phyloP scores from a whole-genome alignment of 2,797 vertebrate species.

The Pseudochaenichthys georgianus region DNA sequence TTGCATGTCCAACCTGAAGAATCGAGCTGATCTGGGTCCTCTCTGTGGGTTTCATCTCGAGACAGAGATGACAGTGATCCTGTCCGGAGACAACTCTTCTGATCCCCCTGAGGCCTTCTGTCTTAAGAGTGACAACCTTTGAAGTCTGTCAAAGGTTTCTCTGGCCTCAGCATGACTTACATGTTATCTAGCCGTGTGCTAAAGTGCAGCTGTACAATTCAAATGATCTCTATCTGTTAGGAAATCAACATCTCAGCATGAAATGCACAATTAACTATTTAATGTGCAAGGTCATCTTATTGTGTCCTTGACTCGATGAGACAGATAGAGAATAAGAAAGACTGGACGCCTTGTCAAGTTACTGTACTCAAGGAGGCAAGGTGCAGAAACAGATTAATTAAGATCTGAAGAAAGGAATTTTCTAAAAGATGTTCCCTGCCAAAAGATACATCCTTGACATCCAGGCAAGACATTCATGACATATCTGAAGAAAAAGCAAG shows the following conservation, averaged over 20 bases:
- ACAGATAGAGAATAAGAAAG: conserved; percentile 29
- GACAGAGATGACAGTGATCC: conserved; percentile 48
- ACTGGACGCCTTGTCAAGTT: conserved; percentile 25
- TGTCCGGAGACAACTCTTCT: conserved; percentile 47
- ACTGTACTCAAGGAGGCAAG: conserved; percentile 20
- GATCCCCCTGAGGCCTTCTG: conserved; percentile 29
- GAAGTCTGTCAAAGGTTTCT: conserved; percentile 47
- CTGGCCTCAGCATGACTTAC: conserved; percentile 45
- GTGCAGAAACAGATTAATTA: conserved; percentile 40
- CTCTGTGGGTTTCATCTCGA: conserved; percentile 30
- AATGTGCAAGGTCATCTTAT: conserved; percentile 35
- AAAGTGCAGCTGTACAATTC: conserved; percentile 75
- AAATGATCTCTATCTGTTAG: conserved; percentile 57
- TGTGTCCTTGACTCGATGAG: conserved; percentile 49
- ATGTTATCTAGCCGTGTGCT: conserved; percentile 62
- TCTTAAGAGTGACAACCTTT: conserved; percentile 47
- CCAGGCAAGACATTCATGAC: conserved; percentile 62
- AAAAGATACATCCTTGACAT: conserved; percentile 35
- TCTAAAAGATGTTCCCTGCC: conserved; percentile 9
- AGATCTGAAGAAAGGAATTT: conserved; percentile 18
- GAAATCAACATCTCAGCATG: conserved; percentile 57
- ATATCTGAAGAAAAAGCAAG: conserved; percentile 26
- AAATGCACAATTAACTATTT: conserved; percentile 48
- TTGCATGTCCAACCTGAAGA: conserved; percentile 12
- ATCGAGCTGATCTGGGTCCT: conserved; percentile 27